Base-by-base conservation (phyloP, 2,888 invertebrate genomes). In the Lasioglossum pauxillum region DNA sequence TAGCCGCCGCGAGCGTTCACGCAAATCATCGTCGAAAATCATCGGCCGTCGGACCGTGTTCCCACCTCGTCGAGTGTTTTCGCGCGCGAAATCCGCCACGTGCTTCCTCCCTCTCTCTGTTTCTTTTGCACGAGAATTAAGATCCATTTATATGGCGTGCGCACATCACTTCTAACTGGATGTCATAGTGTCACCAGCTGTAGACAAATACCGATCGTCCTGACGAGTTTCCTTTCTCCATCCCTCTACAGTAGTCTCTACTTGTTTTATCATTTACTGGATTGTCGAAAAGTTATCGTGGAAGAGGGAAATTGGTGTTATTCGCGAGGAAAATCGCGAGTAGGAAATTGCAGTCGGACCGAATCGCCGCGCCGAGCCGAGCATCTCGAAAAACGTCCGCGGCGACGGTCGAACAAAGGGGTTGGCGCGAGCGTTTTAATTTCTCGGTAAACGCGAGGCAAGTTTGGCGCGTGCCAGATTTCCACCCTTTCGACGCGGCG, bases 381-480 rank as follows among this genome's bases (percentile, higher is more conserved):
- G 60, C 14, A 19, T 12, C 64, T 35, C 71, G 23, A 41, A 78
- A 84, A 75, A 60, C 64, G 53, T 57, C n/a, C 78, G 57, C 78
- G 71, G 79, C 46, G 71, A 78, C 60, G 82, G 35, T 41, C 76
- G 79, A 80, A 85, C 76, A 82, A 85, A 78, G 84, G 87, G 83
- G 76, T 79, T 57, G 85, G 80, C 83, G 84, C 80, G 85, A 84
- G 82, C 86, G 81, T 85, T 92, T 90, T 80, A 89, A 89, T 88
- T 89, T 85, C 81, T 82, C 84, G 84, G 84, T 91, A 92, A 93
- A 91, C 92, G 92, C 87, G 84, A 90, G 91, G 88, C 93, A 94
- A 93, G 93, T 93, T 93, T 72, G 91, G 91, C 93, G 92, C 93
- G 93, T 93, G 94, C 91, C 93, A 90, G 83, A 81, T 85, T 64